Conservation (phyloP, 1,140 invertebrate genomes). For the Platyscapa corneri region DNA sequence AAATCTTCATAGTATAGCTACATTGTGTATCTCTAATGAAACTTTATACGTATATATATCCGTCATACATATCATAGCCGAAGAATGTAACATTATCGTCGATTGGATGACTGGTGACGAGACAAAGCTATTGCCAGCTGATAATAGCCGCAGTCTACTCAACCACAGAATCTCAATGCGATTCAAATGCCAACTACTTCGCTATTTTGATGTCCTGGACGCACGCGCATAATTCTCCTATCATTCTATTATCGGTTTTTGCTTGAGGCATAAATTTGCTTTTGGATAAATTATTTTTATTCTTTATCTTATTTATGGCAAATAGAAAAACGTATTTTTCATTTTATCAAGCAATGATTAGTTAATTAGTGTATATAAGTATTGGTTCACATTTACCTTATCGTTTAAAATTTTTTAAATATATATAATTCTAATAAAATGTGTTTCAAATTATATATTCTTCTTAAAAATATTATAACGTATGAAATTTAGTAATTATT, state of each 20-base stretch:
- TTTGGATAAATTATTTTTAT: no score
- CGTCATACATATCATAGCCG: neutral
- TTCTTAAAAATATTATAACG: no score
- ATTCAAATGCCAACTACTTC: neutral
- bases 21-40: neutral
- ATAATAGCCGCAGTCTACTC: neutral
- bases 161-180: neutral
- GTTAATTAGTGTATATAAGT: no score
- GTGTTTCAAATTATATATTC: no score
- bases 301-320: no score
- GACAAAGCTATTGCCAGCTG: conserved; percentile 6
- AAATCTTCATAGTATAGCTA: neutral
- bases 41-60: neutral
- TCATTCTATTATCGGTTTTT: neutral
- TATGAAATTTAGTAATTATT: no score
- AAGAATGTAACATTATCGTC: neutral
- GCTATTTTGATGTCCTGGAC: neutral
- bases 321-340: no score
- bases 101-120: neutral
- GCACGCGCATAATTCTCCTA: neutral
- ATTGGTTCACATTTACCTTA: no score
- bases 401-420: no score
- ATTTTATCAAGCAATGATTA: no score
- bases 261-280: no score
- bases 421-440: no score